These are phyloP conservation scores for Drosophila punjabiensis DNA, from an alignment of 1,140 invertebrate genomes.

Conservation along the genomic window DNA sequence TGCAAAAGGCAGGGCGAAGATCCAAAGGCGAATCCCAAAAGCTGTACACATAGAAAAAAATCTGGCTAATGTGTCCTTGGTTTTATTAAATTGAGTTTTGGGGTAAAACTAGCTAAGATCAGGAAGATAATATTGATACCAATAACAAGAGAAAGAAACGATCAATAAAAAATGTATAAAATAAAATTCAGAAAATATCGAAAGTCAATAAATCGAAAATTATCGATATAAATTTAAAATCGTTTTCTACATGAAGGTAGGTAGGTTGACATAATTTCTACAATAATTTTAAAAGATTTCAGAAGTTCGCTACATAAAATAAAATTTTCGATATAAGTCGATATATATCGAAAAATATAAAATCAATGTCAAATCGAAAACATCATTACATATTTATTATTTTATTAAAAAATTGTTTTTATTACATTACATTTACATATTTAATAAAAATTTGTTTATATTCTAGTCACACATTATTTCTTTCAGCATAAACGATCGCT, in stretches of 20 bases:
- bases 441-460: no score
- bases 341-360: neutral
- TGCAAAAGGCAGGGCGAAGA: conserved; percentile 64
- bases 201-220: no score
- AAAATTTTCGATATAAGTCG: neutral
- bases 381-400: neutral
- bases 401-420: no score
- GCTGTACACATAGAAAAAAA: neutral
- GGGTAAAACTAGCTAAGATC: no score
- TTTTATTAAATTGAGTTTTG: neutral
- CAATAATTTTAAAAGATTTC: neutral
- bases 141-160: no score
- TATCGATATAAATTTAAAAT: no score
- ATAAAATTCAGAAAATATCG: no score
- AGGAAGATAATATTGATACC: no score
- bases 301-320: no score
- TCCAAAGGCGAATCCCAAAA: conserved; percentile 19
- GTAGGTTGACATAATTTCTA: neutral
- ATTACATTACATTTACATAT: no score
- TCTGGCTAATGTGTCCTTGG: neutral
- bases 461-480: neutral
- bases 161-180: no score
- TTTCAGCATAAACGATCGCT: conserved; percentile 4
- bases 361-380: neutral
- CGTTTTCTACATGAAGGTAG: neutral